Conservation (phyloP, 2,797 vertebrate species). For the Enoplosus armatus region DNA sequence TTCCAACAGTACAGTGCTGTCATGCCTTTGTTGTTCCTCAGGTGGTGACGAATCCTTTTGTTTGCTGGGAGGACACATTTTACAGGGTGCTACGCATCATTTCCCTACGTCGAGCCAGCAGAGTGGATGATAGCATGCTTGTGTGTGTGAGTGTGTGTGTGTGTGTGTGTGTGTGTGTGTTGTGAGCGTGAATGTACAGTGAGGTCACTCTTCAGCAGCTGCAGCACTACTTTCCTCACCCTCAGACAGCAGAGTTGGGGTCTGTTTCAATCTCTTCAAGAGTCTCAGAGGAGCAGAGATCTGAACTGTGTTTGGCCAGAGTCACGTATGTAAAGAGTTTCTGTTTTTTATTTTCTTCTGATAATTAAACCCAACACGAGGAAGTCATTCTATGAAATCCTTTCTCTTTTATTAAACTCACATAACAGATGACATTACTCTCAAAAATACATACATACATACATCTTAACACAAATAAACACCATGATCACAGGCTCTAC, state of each 20-base stretch:
- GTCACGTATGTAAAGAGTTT: constrained; percentile 3
- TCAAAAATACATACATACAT: constrained; percentile 23
- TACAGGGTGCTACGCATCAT: constrained; percentile 35
- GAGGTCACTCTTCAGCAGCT: constrained; percentile 70
- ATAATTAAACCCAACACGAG: constrained; percentile 4
- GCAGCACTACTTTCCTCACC: constrained; percentile 37
- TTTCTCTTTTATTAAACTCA: constrained; percentile 11
- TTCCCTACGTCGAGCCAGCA: constrained; percentile 49
- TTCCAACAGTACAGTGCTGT: not conserved
- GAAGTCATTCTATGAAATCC: constrained; percentile 23
- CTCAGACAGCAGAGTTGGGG: constrained; percentile 27
- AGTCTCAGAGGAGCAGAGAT: constrained; percentile 36
- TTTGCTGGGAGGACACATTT: constrained; percentile 39
- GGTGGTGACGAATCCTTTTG: constrained; percentile 23
- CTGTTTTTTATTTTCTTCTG: not conserved
- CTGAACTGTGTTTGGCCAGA: constrained; percentile 19
- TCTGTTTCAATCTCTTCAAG: constrained; percentile 22
- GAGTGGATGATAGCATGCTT: constrained; percentile 12
- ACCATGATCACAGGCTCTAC: constrained; percentile 22
- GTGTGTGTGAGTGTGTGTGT: constrained; percentile 15
- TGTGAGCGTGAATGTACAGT: constrained; percentile 44
- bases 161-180: constrained; percentile 22
- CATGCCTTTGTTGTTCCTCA: constrained; percentile 10
- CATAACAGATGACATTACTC: constrained; percentile 19
- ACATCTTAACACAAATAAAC: constrained; percentile 51